Conservation (phyloP, 1,140 invertebrate genomes). For the Megathymus violae region DNA sequence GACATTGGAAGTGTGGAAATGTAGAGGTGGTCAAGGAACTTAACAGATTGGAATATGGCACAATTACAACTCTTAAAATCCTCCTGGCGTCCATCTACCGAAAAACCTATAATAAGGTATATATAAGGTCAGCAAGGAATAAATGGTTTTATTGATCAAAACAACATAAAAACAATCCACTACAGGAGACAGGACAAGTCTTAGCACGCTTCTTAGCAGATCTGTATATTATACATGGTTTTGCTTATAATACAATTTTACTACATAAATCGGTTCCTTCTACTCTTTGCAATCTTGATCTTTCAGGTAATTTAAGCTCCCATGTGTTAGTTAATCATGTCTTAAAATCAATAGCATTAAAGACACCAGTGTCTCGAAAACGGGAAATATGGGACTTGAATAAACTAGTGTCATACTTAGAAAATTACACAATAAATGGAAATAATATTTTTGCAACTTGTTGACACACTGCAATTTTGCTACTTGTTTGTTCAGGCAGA, state of each 20-base stretch:
- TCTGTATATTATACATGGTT: slow-evolving; percentile 31
- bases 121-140: too few relatives aligned
- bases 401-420: too few relatives aligned
- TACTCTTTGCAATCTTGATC: slow-evolving; percentile 30
- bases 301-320: slow-evolving; percentile 15
- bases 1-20: slow-evolving; percentile 39
- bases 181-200: slow-evolving; percentile 9
- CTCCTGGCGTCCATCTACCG: too few relatives aligned
- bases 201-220: slow-evolving; percentile 39
- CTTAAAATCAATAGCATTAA: slow-evolving; percentile 35
- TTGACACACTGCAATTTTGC: too few relatives aligned
- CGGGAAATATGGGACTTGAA: slow-evolving; percentile 29
- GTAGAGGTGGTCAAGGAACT: slow-evolving; percentile 45
- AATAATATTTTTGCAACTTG: too few relatives aligned
- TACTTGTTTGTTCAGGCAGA: too few relatives aligned
- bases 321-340: slow-evolving; percentile 28
- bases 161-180: slow-evolving; percentile 16
- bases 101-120: too few relatives aligned
- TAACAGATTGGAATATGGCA: too few relatives aligned
- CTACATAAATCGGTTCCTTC: slow-evolving; percentile 39
- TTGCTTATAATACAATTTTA: slow-evolving; percentile 40
- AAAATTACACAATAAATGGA: too few relatives aligned
- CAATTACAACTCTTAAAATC: too few relatives aligned
- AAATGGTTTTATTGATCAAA: slow-evolving; percentile 34
- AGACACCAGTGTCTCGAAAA: slow-evolving; percentile 28